Percentiles rank a stretch among this genome's conserved stretches.
These are phyloP conservation scores for Prosapia bicincta DNA, from an alignment of 2,888 invertebrate species.

Conservation along the genomic window DNA sequence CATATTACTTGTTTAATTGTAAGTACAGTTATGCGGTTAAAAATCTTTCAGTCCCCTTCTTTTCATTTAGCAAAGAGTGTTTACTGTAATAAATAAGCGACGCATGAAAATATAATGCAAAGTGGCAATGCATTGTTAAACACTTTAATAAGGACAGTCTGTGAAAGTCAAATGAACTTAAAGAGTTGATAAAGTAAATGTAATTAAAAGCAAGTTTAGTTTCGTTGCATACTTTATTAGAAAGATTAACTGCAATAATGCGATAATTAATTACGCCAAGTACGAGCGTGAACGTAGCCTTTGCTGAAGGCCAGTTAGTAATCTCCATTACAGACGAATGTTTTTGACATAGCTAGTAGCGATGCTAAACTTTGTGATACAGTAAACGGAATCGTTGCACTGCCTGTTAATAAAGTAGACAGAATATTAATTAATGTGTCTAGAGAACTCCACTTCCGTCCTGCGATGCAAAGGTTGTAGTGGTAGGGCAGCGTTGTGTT, in stretches of 20 bases:
- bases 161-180: neutral
- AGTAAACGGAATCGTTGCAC: neutral
- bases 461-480: neutral
- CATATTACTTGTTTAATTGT: too few species aligned
- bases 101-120: too few species aligned
- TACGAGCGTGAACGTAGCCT: neutral
- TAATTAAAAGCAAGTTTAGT: neutral
- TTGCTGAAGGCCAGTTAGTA: neutral
- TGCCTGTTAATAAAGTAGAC: neutral
- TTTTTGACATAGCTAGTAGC: neutral
- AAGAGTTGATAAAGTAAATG: neutral
- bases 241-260: neutral
- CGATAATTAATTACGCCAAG: neutral
- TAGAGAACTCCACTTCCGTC: neutral
- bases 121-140: neutral
- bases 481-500: neutral
- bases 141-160: neutral
- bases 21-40: too few species aligned
- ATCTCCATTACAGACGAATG: neutral
- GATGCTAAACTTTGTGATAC: neutral
- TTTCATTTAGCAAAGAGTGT: too few species aligned
- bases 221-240: neutral
- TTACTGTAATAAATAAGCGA: too few species aligned
- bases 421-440: neutral
- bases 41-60: too few species aligned